Evolutionary conservation across 1,140 invertebrate species (phyloP), one percentile per base, ranked within the genome.

Genomic region (Papilio xuthus): DNA sequence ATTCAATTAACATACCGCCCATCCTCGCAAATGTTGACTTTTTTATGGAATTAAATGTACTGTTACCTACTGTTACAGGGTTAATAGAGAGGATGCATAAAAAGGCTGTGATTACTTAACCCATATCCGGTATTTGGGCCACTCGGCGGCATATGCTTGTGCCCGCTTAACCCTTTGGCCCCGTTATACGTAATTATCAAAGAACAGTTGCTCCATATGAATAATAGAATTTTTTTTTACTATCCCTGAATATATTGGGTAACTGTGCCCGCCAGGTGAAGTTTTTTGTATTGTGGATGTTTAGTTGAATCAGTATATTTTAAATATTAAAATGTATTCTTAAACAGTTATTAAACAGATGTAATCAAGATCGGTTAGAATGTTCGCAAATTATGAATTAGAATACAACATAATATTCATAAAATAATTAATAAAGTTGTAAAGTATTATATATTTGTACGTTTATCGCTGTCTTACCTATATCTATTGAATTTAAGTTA

Each of bases 91-190:
- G 88, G 88, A 90, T 84, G 84, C 82, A 87, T 82, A 89, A 90
- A 93, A 92, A 89, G 80, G 80, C 89, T 85, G 86, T 92, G 92
- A 94, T 94, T 94, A 92, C 80, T 92, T 93, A 92, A 93, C 91
- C 92, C 89, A 90, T 93, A 94, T 93, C 92, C 92, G 88, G 84
- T 85, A 87, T 86, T 86, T 87, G 84, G 85, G 86, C 80, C 85
- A 81, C 73, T 75, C 71, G 81, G 53, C 60, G 79, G 81, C 92
- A 94, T 93, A 92, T 94, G 92, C 87, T 83, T 93, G 91, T 92
- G 90, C 86, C 83, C 87, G 67, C 82, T 70, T 93, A 94, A 94
- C 92, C 92, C 92, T 94, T 94, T 94, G 90, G 89, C 90, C 92
- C 91, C 91, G 91, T 93, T 93, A 93, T 89, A 81, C 77, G 79